These are phyloP conservation scores for Pristionchus exspectatus DNA, from an alignment of 2,888 invertebrate genomes.

Conservation along the genomic window DNA sequence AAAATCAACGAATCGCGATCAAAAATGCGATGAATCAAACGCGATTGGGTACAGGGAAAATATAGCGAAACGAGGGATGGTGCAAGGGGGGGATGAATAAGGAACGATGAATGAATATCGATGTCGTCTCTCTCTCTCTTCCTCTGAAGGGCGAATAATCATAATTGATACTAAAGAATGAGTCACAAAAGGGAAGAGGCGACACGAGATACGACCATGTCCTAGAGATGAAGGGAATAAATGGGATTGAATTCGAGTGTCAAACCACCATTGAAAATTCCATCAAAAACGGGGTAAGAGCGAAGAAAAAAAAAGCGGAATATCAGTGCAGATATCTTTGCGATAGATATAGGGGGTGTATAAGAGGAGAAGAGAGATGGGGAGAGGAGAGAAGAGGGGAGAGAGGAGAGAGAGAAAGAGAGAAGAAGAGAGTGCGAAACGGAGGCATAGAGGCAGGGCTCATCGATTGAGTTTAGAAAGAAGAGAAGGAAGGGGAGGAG, in stretches of 20 bases:
- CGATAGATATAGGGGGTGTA: conserved; percentile 23
- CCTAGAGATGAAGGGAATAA: background rate
- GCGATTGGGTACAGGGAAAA: background rate
- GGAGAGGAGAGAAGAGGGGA: background rate
- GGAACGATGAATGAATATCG: background rate
- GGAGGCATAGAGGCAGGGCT: conserved; percentile 28
- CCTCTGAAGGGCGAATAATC: background rate
- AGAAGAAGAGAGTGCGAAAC: conserved; percentile 12
- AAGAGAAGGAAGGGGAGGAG: conserved; percentile 44
- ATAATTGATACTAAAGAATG: conserved; percentile 32
- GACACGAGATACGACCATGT: background rate
- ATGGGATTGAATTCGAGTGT: background rate
- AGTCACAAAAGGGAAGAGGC: conserved; percentile 8
- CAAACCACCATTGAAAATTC: background rate
- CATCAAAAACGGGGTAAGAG: background rate
- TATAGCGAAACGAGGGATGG: background rate
- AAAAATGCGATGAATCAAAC: background rate
- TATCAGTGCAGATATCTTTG: conserved; percentile 39
- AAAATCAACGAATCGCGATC: background rate
- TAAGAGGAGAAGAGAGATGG: background rate
- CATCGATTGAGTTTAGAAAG: conserved; percentile 28
- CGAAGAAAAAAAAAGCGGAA: conserved; percentile 28
- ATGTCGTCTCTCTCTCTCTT: background rate
- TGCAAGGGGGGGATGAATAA: conserved; percentile 29
- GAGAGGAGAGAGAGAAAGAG: conserved; percentile 22